Conservation (phyloP, 2,797 vertebrate species). For the Tympanoctomys barrerae region DNA sequence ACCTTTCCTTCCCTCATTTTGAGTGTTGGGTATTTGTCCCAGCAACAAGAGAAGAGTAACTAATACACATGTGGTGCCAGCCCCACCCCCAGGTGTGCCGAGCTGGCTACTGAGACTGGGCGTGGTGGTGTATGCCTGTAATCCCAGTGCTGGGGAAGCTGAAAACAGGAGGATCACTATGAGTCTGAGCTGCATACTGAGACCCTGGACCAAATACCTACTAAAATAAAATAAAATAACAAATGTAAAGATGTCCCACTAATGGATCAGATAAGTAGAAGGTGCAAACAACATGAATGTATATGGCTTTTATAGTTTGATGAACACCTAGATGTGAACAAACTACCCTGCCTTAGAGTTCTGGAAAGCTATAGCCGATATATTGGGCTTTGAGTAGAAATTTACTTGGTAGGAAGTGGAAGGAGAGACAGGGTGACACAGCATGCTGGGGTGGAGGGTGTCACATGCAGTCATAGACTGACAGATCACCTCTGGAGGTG, state of each 20-base stretch:
- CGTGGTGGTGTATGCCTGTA: too few relatives aligned
- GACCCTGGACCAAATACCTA: too few relatives aligned
- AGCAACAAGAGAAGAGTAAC: too few relatives aligned
- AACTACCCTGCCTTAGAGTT: neutral
- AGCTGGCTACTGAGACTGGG: too few relatives aligned
- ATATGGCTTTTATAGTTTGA: neutral
- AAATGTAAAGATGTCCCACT: constrained; percentile 4
- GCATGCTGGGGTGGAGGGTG: neutral
- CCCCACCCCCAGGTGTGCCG: too few relatives aligned
- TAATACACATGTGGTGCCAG: too few relatives aligned
- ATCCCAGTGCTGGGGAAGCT: too few relatives aligned
- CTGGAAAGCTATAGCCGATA: neutral
- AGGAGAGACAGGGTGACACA: neutral
- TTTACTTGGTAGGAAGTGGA: neutral
- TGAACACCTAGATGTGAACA: neutral
- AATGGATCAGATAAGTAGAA: neutral
- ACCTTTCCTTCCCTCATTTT: too few relatives aligned
- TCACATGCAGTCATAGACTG: neutral
- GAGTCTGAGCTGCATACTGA: too few relatives aligned
- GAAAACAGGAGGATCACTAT: too few relatives aligned
- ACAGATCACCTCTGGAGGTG: neutral
- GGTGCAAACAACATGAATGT: neutral
- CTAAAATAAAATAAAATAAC: neutral
- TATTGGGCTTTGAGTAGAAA: neutral
- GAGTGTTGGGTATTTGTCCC: too few relatives aligned